Percentiles rank a stretch among this genome's conserved stretches.
These are phyloP conservation scores for Phataginus tetradactyla DNA, from an alignment of 2,797 vertebrate genomes.

Conservation along the genomic window DNA sequence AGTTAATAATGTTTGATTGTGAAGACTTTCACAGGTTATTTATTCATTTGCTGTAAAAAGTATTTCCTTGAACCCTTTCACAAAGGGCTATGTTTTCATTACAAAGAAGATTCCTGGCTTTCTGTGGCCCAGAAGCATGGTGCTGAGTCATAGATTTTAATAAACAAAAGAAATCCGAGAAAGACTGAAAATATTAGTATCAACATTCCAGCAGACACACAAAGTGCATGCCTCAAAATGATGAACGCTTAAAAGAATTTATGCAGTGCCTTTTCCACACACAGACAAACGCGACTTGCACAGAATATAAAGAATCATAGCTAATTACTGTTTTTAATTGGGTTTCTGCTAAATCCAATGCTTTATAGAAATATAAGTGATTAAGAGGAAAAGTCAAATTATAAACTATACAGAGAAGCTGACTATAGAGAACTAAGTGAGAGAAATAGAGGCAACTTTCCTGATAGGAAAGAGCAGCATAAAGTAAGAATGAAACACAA, in stretches of 20 bases:
- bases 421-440: neutral
- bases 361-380: constrained; percentile 69
- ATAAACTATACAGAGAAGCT: constrained; percentile 50
- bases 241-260: constrained; percentile 67
- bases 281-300: constrained; percentile 73
- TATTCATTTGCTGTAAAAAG: constrained; percentile 65
- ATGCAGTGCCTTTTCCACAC: constrained; percentile 47
- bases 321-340: constrained; percentile 71
- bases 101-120: constrained; percentile 33
- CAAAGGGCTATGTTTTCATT: constrained; percentile 32
- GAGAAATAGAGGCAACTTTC: neutral
- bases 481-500: neutral
- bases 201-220: constrained; percentile 43
- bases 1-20: constrained; percentile 61
- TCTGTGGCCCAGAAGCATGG: neutral
- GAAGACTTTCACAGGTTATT: constrained; percentile 59
- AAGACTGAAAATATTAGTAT: constrained; percentile 64
- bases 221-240: constrained; percentile 48
- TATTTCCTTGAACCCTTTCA: constrained; percentile 58
- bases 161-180: constrained; percentile 12
- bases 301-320: constrained; percentile 72
- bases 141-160: neutral
- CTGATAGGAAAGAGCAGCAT: neutral
- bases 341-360: constrained; percentile 62
- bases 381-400: constrained; percentile 43